Evolutionary conservation across 2,888 invertebrate species (phyloP), one percentile per base, ranked within the genome.

Genomic region (Cephonodes hylas): DNA sequence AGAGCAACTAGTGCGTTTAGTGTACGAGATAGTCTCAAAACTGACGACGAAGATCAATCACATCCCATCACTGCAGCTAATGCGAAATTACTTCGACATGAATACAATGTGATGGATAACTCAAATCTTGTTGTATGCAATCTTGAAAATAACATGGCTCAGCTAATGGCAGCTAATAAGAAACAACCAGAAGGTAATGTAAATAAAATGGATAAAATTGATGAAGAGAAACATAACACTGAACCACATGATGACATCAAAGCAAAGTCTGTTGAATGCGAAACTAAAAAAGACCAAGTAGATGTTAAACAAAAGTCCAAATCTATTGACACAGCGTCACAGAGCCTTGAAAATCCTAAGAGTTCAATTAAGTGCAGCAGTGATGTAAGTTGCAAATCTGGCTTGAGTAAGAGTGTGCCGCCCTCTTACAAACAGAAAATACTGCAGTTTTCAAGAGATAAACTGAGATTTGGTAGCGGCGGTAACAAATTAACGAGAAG

Each of bases 361-460:
- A 88, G 85, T 71, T 86, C 88, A 5, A 86, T 86, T 0, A 91
- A 88, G 76, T 88, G 88, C 62, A 89, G 86, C 57, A 89, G 86
- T 63, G 91, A 89, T 42, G 73, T 91, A 0, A 89, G 88, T 73
- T 83, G 46, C 18, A 61, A 61, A 23, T 79, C 88, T 0, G 91
- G 89, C 0, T 75, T 93, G 0, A 93, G 93, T 66, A 93, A 90
- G 73, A 93, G 93, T 76, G 93, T 93, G 0, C 93, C 93, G 2
- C 93, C 93, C 0, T 92, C 93, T 1, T 93, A 93, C 63, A 93
- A 91, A 64, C 93, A 93, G 66, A 93, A 93, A 70, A 67, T 93
- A 62, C 66, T 93, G 42, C 93, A 93, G 66, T 93, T 93, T 71
- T 93, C 93, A 1, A 84, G 88, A 67, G 93, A 93, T 58, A 93